Percentiles rank a stretch among this genome's conserved stretches.
Evolutionary conservation across 2,797 vertebrate genomes (phyloP).

Genomic region (Rhodeus uyekii): DNA sequence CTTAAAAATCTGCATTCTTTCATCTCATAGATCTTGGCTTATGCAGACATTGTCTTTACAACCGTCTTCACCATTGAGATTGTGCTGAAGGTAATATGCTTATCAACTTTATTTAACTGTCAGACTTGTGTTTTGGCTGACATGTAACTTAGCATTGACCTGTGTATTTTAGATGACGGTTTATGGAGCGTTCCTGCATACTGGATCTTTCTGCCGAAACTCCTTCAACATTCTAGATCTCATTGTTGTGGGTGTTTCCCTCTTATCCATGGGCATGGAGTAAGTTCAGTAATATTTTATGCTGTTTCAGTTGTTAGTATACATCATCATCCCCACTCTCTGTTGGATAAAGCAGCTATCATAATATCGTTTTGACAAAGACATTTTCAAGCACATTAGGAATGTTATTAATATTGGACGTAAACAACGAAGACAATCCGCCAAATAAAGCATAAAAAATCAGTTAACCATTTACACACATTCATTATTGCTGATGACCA

Average conservation of each 20-base stretch:
- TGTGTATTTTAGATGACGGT: constrained; percentile 87
- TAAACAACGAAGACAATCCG: not conserved
- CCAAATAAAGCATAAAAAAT: not conserved
- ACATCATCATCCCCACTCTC: not conserved
- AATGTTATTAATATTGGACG: not conserved
- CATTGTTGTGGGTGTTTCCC: constrained; percentile 92
- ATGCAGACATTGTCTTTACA: constrained; percentile 95
- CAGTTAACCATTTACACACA: not conserved
- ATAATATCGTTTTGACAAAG: not conserved
- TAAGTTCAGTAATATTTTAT: constrained; percentile 72
- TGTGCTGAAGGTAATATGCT: constrained; percentile 86
- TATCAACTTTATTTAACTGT: not conserved
- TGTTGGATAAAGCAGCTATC: not conserved
- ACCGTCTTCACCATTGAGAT: constrained; percentile 97
- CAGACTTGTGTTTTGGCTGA: not conserved
- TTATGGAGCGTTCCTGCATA: constrained; percentile 94
- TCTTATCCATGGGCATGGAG: constrained; percentile 95
- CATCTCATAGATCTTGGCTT: constrained; percentile 83
- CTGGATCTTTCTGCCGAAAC: constrained; percentile 97
- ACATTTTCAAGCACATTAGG: not conserved
- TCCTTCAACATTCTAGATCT: constrained; percentile 98
- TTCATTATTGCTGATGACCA: not conserved
- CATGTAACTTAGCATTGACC: not conserved
- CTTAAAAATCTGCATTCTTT: not conserved
- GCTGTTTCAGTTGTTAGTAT: not conserved